Percentiles rank a stretch among this genome's conserved stretches.
Evolutionary conservation across 1,140 invertebrate species (phyloP).

Genomic region (Physella acuta): DNA sequence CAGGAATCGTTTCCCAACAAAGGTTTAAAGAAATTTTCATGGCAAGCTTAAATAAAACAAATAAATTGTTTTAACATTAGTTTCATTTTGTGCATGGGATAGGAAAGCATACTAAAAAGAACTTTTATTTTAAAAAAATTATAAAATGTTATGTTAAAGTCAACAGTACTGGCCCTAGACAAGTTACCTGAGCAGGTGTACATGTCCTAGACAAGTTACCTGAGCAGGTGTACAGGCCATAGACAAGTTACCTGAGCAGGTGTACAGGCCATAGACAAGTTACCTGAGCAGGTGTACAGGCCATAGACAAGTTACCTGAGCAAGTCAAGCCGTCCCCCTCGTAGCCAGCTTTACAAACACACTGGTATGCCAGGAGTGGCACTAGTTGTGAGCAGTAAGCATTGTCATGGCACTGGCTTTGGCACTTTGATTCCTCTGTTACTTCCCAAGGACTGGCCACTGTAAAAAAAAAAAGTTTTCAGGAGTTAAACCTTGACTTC

Average conservation of each 20-base stretch:
- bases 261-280: too few species aligned
- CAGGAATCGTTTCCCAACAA: constrained; percentile 35
- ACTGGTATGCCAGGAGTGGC: constrained; percentile 34
- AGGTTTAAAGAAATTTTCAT: constrained; percentile 35
- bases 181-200: too few species aligned
- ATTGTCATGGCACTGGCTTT: constrained; percentile 29
- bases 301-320: constrained; percentile 26
- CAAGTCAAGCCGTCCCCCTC: constrained; percentile 29
- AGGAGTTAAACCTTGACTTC: too few species aligned
- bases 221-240: too few species aligned
- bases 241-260: too few species aligned
- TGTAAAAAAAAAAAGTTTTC: too few species aligned
- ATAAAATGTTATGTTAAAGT: too few species aligned
- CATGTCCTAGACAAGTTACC: too few species aligned
- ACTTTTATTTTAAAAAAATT: not conserved
- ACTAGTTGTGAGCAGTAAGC: constrained; percentile 34
- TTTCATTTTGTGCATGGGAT: not conserved
- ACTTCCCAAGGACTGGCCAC: constrained; percentile 37
- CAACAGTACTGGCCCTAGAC: too few species aligned
- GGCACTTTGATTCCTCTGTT: constrained; percentile 31
- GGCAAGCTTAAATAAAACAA: constrained; percentile 29
- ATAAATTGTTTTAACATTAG: too few species aligned
- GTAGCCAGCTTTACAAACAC: constrained; percentile 40
- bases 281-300: too few species aligned
- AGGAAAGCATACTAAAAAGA: not conserved